Evolutionary conservation across 2,113 vertebrate genomes (phyloP).

Genomic region (Rhea americana): DNA sequence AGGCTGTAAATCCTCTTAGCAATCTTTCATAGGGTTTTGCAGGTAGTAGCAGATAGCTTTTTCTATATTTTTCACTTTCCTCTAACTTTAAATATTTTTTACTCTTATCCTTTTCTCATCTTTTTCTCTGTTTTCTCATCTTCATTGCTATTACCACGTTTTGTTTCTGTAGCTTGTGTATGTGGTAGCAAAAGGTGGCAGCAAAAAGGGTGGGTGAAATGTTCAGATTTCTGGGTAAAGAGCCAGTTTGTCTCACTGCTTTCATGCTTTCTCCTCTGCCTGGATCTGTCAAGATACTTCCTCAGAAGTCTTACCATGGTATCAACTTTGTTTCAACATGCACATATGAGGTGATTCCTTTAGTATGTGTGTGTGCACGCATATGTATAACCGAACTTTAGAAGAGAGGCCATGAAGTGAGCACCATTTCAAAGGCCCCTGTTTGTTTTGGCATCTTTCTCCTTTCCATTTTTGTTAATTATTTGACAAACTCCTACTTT

Average conservation of each 20-base stretch:
- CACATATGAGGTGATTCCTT: not conserved
- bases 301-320: constrained; percentile 15
- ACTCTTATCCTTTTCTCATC: not conserved
- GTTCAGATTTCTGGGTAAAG: not conserved
- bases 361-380: not conserved
- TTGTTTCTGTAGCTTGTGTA: not conserved
- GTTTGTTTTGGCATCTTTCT: constrained; percentile 70
- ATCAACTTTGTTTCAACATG: constrained; percentile 27
- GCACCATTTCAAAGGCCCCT: constrained; percentile 53
- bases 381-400: constrained; percentile 23
- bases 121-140: not conserved
- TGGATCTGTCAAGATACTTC: constrained; percentile 21
- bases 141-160: not conserved
- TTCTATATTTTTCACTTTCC: not conserved
- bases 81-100: not conserved
- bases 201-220: not conserved
- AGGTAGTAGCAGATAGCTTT: not conserved
- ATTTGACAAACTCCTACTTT: constrained; percentile 52
- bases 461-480: constrained; percentile 70
- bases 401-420: constrained; percentile 42
- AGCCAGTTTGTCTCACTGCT: not conserved
- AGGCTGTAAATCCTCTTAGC: not conserved
- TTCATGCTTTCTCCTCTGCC: constrained; percentile 29
- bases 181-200: not conserved
- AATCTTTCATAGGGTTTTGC: not conserved